These are phyloP conservation scores for Escarpia spicata DNA, from an alignment of 2,888 invertebrate species.

Conservation along the genomic window DNA sequence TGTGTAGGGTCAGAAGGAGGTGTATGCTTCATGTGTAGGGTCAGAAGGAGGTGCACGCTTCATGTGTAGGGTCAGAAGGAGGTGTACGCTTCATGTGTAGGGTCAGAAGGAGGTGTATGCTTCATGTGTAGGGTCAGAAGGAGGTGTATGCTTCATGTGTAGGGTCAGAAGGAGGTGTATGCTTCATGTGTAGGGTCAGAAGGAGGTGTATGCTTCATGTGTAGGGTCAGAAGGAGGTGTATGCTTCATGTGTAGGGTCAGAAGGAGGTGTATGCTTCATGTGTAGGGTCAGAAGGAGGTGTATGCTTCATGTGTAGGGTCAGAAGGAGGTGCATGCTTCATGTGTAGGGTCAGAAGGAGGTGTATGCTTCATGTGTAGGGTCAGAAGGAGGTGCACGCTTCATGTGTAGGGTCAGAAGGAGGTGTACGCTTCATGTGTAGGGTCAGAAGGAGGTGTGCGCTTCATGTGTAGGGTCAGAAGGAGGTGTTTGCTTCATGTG, in stretches of 20 bases:
- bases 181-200: too few relatives aligned
- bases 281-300: conserved; percentile 51
- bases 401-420: conserved; percentile 42
- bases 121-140: conserved; percentile 40
- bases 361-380: too few relatives aligned
- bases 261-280: too few relatives aligned
- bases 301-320: too few relatives aligned
- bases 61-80: conserved; percentile 43
- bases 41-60: too few relatives aligned
- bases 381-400: too few relatives aligned
- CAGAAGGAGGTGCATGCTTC: too few relatives aligned
- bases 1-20: conserved; percentile 48
- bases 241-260: too few relatives aligned
- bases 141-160: conserved; percentile 49
- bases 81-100: conserved; percentile 52
- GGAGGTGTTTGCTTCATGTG: conserved; percentile 52
- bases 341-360: conserved; percentile 43
- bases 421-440: too few relatives aligned
- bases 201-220: neutral
- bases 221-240: conserved; percentile 54
- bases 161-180: conserved; percentile 57
- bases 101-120: conserved; percentile 53
- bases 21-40: too few relatives aligned
- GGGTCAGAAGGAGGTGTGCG: too few relatives aligned
- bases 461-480: conserved; percentile 40